A percentile compares a stretch with the other conserved stretches of the same genome.
Conservation (phyloP, 1,140 invertebrate species). For the Megalopta genalis region DNA sequence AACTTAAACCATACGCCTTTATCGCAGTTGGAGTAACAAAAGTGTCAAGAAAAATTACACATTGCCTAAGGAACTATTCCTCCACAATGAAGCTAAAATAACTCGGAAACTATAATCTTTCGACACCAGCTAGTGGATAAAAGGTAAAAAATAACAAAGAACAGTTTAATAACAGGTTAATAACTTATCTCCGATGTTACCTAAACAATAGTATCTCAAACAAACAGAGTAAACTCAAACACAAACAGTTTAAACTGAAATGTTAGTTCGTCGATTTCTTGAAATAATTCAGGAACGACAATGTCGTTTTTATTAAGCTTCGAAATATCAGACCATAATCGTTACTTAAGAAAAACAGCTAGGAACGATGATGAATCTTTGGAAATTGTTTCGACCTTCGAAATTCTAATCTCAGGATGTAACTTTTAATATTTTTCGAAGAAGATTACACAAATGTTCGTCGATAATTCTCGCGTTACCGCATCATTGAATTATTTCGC, state of each 20-base stretch:
- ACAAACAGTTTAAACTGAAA: too few species aligned
- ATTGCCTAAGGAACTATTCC: not conserved
- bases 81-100: not conserved
- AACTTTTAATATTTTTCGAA: not conserved
- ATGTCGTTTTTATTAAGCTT: not conserved
- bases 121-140: too few species aligned
- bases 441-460: not conserved
- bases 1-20: not conserved
- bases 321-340: not conserved
- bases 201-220: too few species aligned
- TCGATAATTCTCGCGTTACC: not conserved
- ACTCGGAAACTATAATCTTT: too few species aligned
- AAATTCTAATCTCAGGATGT: not conserved
- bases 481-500: not conserved
- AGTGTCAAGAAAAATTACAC: not conserved
- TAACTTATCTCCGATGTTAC: too few species aligned
- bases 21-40: too few species aligned
- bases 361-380: not conserved
- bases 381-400: not conserved
- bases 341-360: not conserved
- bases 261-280: too few species aligned
- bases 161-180: too few species aligned
- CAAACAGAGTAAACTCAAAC: too few species aligned
- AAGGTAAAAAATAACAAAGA: not conserved
- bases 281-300: too few species aligned